Evolutionary conservation across 2,888 invertebrate genomes (phyloP), one percentile per base, ranked within the genome.

Genomic region (Apocheima hispidaria): DNA sequence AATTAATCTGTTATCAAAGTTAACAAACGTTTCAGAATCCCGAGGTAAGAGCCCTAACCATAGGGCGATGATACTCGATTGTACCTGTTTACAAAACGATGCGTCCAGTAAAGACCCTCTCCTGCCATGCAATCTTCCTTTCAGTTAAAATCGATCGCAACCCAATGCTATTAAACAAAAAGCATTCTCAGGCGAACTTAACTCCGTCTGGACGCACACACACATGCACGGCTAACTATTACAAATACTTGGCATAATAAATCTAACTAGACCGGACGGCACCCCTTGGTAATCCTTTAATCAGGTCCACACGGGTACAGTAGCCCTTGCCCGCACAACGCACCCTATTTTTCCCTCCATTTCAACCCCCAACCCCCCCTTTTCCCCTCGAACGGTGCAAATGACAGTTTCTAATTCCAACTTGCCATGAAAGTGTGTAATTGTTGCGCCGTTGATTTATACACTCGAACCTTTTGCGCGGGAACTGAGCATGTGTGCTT

Each of bases 351-450:
- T 88, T 88, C 86, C 90, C 88, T 81, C 87, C 88, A 85, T 69
- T 71, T 50, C 44, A 7, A 66, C 78, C 73, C 79, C 71, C 67
- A 52, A 63, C 66, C 68, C 70, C 73, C 66, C 68, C 68, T 53
- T 50, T 72, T 72, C 83, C 87, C 89, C 88, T 86, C 86, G 87
- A 90, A 92, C 86, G 91, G 90, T 93, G 93, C 92, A 93, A 93
- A 93, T 93, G 93, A 93, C 93, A 93, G 93, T 93, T 93, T 92
- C 93, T 93, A 93, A 93, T 93, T 93, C 93, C 90, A 90, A 91
- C 90, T 92, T 92, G 92, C 91, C 93, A 92, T 92, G 92, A 91
- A 92, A 93, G 92, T 93, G 92, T 93, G 93, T 92, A 93, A 93
- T 93, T 93, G 93, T 92, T 90, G 92, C 84, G 83, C 82, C 83